Base-by-base conservation (phyloP, 2,888 invertebrate genomes). In the Ligdia adustata region DNA sequence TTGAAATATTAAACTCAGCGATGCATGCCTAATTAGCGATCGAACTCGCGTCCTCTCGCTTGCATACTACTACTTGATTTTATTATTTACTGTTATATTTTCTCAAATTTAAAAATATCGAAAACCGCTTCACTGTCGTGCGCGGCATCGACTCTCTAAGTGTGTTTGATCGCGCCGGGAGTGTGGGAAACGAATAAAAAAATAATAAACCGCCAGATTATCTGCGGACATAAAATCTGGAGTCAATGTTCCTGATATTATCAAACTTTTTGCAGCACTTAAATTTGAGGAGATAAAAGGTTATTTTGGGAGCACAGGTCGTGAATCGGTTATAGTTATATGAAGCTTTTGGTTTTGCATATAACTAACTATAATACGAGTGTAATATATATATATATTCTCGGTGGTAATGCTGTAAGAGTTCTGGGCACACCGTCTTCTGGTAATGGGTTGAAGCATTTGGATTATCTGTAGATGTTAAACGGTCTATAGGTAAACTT, bases 131-230 rank as follows among this genome's bases (percentile, higher is more conserved):
- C 18, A 18, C 22, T 22, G 22, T 1, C n/a, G 7, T 2, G 2
- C 7, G 2, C 6, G 2, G n/a, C 22, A n/a, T 6, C 3, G 16
- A n/a, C 6, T 20, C 31, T 35, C 31, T 18, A 35, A 41, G 31
- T 32, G 41, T 20, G 41, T 34, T 41, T 47, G 37, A 48, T 27
- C 32, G 41, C 35, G 26, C 5, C 9, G 7, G 18, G 48, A 42
- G 48, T 41, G 47, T 37, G 41, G 46, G 47, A 35, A 46, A 37
- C 26, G 26, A 42, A 48, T 42, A 42, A 48, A 48, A 48, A 48
- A 42, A 42, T 28, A 42, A 48, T 48, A 42, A 48, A 48, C 20
- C 16, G 27, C n/a, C 13, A 48, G 32, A 42, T 42, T 48, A 48
- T 48, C 37, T 20, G 37, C 31, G 27, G n/a, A 39, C 34, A 46